Evolutionary conservation across 1,140 invertebrate genomes (phyloP).

Genomic region (Trigoniulus corallinus): DNA sequence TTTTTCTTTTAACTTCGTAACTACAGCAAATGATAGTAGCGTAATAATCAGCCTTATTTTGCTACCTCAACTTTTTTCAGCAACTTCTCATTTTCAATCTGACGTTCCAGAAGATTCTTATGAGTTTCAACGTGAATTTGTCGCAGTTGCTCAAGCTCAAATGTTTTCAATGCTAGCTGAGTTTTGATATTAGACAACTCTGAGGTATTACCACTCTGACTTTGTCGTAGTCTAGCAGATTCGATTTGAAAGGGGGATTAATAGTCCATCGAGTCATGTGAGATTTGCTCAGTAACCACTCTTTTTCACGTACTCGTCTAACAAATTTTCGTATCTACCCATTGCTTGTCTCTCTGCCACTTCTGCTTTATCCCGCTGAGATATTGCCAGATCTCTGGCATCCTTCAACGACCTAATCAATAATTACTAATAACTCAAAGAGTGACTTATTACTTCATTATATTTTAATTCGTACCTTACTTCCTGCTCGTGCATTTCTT

Average conservation of each 20-base stretch:
- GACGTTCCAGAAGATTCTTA: conserved; percentile 21
- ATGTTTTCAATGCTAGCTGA: neutral
- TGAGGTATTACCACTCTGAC: neutral
- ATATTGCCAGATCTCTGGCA: conserved; percentile 24
- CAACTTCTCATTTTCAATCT: conserved; percentile 27
- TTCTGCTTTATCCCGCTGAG: conserved; percentile 21
- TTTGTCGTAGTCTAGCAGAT: neutral
- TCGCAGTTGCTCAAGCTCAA: conserved; percentile 22
- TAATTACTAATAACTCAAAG: neutral
- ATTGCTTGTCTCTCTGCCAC: conserved; percentile 18
- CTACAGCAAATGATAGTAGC: neutral
- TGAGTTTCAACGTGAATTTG: conserved; percentile 25
- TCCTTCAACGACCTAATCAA: conserved; percentile 23
- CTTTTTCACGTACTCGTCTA: conserved; percentile 21
- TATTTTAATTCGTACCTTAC: neutral
- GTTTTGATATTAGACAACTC: neutral
- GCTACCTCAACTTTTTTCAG: conserved; percentile 27
- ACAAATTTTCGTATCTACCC: conserved; percentile 24
- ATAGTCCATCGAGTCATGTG: neutral
- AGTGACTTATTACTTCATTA: neutral
- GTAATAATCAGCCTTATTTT: conserved; percentile 14
- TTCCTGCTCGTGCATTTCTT: neutral
- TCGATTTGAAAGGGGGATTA: neutral
- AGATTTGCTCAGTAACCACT: neutral
- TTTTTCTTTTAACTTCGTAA: neutral